phyloP scores from a whole-genome alignment of 2,797 vertebrate species.

The Enteromius afrohamiltoni region DNA sequence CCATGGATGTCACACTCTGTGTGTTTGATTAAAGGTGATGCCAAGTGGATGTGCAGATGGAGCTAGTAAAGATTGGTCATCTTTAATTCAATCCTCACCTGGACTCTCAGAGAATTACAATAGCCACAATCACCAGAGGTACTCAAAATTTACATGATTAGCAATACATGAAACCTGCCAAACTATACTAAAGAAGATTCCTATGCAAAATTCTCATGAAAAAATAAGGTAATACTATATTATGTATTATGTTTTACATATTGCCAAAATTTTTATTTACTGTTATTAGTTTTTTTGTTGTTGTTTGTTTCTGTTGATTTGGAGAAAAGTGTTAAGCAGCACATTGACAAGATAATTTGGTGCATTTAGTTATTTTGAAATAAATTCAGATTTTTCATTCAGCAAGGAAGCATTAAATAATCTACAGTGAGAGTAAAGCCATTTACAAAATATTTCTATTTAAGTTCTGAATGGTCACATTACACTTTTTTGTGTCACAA shows the following conservation, averaged over 20 bases:
- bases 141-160: neutral
- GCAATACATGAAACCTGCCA: neutral
- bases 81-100: constrained; percentile 51
- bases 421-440: neutral
- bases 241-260: neutral
- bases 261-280: neutral
- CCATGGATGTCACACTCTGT: neutral
- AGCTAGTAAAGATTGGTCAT: constrained; percentile 13
- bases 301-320: neutral
- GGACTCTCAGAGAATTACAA: constrained; percentile 73
- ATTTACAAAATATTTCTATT: too few relatives aligned
- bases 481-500: too few relatives aligned
- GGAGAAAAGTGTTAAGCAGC: neutral
- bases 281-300: neutral
- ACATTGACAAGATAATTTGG: neutral
- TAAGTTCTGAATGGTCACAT: too few relatives aligned
- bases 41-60: constrained; percentile 5
- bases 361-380: neutral
- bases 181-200: neutral
- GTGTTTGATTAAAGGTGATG: constrained; percentile 46
- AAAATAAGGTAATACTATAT: neutral
- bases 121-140: constrained; percentile 43
- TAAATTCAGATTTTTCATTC: neutral
- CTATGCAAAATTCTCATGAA: neutral
- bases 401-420: neutral